Base-by-base conservation (phyloP, 2,113 vertebrate species). In the Eolophus roseicapilla region DNA sequence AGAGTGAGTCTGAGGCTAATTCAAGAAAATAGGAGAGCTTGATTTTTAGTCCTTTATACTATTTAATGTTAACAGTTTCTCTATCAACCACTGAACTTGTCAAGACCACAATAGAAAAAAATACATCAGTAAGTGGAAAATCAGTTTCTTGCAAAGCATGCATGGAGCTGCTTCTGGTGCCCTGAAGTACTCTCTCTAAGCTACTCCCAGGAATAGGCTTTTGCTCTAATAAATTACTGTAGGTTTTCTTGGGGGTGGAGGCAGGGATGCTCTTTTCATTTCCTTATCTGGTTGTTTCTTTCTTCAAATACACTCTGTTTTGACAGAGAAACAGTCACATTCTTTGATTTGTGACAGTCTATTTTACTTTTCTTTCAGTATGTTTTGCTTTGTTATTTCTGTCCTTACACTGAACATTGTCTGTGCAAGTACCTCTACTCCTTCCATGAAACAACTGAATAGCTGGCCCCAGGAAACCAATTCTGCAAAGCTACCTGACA, bases 301-400 rank as follows among this genome's bases (percentile, higher is more conserved):
- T 82, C 9, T 41, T 81, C 65, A 82, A 92, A 94, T 62, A 33
- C 43, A 64, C 20, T 57, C 53, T 46, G 16, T 78, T 41, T 71
- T 88, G 71, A 78, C 50, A 63, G 44, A 91, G 88, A 90, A 93
- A 55, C 29, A 71, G 37, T 16, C 65, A 31, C 16, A 47, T 47
- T 78, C 78, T 94, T 94, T 75, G 64, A 77, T 86, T 63, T 65
- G 16, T 75, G 68, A 88, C 44, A 80, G 63, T 67, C 76, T 78
- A n/a, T 90, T 89, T 82, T 92, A 59, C 23, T 60, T 67, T 77
- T 85, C 33, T 71, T 94, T 87, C 71, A 80, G 31, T 68, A 15
- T 55, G 52, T 73, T 81, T 67, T 55, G n/a, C 82, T 95, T 82
- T 78, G 24, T 81, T 85, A 94, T 93, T 89, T 95, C 43, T 84